phyloP scores from a whole-genome alignment of 2,888 invertebrate species.

The Tromatobia lineatoria region DNA sequence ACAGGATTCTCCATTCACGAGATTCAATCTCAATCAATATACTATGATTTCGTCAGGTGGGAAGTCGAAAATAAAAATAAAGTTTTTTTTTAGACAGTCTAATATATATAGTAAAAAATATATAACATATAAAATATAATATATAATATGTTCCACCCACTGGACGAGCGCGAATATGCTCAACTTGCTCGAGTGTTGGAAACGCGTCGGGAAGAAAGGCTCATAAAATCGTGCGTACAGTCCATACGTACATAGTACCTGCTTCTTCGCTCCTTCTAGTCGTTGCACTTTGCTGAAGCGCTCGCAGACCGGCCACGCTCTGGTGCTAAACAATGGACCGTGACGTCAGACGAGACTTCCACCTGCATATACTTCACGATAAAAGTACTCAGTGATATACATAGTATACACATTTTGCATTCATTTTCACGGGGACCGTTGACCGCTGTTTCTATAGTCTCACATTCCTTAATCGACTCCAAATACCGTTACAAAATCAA shows the following conservation, averaged over 20 bases:
- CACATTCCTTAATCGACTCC: not conserved
- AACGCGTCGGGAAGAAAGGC: slow-evolving; percentile 71
- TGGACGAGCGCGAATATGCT: slow-evolving; percentile 1
- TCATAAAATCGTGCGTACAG: slow-evolving; percentile 71
- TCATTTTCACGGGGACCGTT: slow-evolving; percentile 18
- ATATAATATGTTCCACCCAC: slow-evolving; percentile 36
- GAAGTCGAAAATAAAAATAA: no score
- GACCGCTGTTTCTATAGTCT: not conserved
- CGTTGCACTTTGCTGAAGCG: slow-evolving; percentile 52
- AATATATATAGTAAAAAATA: no score
- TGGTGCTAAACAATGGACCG: slow-evolving; percentile 71
- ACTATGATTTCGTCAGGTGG: no score
- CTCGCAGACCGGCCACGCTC: slow-evolving; percentile 40
- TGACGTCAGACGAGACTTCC: slow-evolving; percentile 70
- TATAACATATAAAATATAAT: slow-evolving; percentile 4
- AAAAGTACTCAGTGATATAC: not conserved
- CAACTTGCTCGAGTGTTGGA: slow-evolving; percentile 26
- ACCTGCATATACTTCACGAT: slow-evolving; percentile 40
- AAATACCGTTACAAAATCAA: slow-evolving; percentile 11
- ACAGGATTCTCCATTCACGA: no score
- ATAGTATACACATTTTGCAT: not conserved
- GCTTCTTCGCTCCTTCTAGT: slow-evolving; percentile 17
- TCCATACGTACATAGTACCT: not conserved
- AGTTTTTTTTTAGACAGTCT: no score
- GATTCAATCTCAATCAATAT: no score